phyloP scores from a whole-genome alignment of 2,113 vertebrate genomes.

The Holacanthus passer region DNA sequence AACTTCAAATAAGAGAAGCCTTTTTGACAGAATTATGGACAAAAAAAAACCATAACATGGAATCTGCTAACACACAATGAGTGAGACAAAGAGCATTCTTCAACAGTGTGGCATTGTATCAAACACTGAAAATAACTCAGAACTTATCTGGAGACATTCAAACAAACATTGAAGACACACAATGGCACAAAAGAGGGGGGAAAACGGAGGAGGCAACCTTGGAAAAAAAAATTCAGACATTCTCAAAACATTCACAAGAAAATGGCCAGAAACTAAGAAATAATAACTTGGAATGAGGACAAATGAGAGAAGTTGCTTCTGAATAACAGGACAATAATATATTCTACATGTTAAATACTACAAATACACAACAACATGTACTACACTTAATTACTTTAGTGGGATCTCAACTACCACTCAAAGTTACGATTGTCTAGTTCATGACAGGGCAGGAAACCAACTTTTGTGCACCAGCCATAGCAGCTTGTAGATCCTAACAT shows the following conservation, averaged over 20 bases:
- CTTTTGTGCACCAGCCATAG: not conserved
- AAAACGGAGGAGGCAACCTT: conserved; percentile 36
- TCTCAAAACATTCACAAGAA: conserved; percentile 61
- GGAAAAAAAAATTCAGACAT: conserved; percentile 39
- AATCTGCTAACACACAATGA: conserved; percentile 56
- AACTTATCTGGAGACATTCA: conserved; percentile 69
- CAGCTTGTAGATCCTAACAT: not conserved
- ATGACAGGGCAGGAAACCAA: conserved; percentile 40
- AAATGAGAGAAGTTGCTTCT: conserved; percentile 65
- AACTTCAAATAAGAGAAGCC: conserved; percentile 74
- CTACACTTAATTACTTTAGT: conserved; percentile 16
- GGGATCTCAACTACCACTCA: conserved; percentile 44
- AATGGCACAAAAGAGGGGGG: conserved; percentile 43
- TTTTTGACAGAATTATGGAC: conserved; percentile 63
- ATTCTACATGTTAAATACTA: conserved; percentile 25
- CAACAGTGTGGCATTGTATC: conserved; percentile 53
- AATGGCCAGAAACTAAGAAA: conserved; percentile 27
- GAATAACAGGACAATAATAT: conserved; percentile 57
- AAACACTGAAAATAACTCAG: conserved; percentile 56
- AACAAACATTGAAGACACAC: conserved; percentile 66
- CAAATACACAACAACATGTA: conserved; percentile 34
- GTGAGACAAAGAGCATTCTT: conserved; percentile 65
- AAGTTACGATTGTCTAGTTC: conserved; percentile 20
- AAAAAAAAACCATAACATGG: conserved; percentile 36
- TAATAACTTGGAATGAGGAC: conserved; percentile 51